Evolutionary conservation across 2,797 vertebrate species (phyloP), one percentile per base, ranked within the genome.

Genomic region (Notolepis coatsorum): DNA sequence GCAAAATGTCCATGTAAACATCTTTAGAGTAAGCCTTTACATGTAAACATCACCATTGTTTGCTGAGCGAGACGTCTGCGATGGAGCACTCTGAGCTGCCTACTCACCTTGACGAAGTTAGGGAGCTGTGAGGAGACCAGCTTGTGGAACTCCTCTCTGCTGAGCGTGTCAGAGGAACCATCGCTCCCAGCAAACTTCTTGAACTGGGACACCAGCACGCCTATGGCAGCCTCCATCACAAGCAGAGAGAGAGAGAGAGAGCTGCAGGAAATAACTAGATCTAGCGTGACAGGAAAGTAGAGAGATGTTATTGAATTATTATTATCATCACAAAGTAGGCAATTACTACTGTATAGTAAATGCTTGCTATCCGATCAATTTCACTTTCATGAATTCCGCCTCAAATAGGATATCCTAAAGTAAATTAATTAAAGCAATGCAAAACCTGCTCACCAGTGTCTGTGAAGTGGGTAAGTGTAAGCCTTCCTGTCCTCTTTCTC

Each of bases 161-260:
- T 93, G 68, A 94, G 80, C 1, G 92, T 92, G 77, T 66, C 66
- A 58, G 76, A 49, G 21, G 87, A 82, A 2, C 87, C 93, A 0
- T 93, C 90, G 6, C 85, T 88, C 20, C 87, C 90, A 2, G 93
- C 92, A 3, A 79, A 81, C 0, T 0, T 30, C 88, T 93, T 93
- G 68, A 93, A 94, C 77, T 92, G 79, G 57, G 65, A 27, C 57
- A 93, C 68, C 0, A 94, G 71, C 24, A 84, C 84, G 43, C 30
- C 70, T 68, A 94, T 93, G 53, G 92, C 93, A n/a, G 77, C 66
- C 75, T 94, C 93, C 92, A 94, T 94, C n/a, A n/a, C n/a, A n/a
- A n/a, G n/a, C n/a, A n/a, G n/a, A n/a, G n/a, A n/a, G n/a, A n/a
- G n/a, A n/a, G n/a, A n/a, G n/a, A n/a, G n/a, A n/a, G n/a, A n/a